Evolutionary conservation across 2,888 invertebrate genomes (phyloP), one percentile per base, ranked within the genome.

Genomic region (Cheilosia scutellata): DNA sequence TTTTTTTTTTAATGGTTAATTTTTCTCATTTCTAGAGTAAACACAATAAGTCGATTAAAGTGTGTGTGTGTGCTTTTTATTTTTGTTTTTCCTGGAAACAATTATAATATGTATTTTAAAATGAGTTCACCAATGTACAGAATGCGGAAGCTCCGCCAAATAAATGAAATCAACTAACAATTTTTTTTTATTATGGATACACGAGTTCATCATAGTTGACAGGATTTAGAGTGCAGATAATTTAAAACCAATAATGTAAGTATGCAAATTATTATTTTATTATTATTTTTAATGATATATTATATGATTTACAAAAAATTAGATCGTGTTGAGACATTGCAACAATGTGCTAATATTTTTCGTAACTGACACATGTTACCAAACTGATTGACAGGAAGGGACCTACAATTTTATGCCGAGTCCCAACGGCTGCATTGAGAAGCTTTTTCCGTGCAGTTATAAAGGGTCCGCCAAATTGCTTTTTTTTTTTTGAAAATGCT

Each of bases 201-300:
- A 53, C 13, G 51, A 37, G 53, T 65, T 53, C 55, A 70, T 79
- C 33, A 31, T 57, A 83, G 83, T 83, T 79, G 79, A 79, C 83
- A 74, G 83, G 83, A 79, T 79, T 66, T 62, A 63, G 9, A 29
- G 37, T 49, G 40, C 16, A 51, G 49, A 44, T 9, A 7, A 16
- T 58, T 37, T n/a, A 74, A 72, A 55, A 31, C 27, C 5, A 53
- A 4, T 37, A 9, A 37, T 4, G 37, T 83, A 49, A 83, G 83
- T 82, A 82, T 9, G 20, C 20, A 20, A 20, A 20, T 20, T n/a
- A n/a, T 37, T 13, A 2, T 6, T 16, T 16, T 2, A 16, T 13
- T 44, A 16, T n/a, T 5, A 5, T 13, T 2, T 37, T 9, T 3
- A 9, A 0, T 11, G 4, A 11, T n/a, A 37, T 37, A 11, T 3